phyloP scores from a whole-genome alignment of 2,888 invertebrate species.

The Sesia apiformis region DNA sequence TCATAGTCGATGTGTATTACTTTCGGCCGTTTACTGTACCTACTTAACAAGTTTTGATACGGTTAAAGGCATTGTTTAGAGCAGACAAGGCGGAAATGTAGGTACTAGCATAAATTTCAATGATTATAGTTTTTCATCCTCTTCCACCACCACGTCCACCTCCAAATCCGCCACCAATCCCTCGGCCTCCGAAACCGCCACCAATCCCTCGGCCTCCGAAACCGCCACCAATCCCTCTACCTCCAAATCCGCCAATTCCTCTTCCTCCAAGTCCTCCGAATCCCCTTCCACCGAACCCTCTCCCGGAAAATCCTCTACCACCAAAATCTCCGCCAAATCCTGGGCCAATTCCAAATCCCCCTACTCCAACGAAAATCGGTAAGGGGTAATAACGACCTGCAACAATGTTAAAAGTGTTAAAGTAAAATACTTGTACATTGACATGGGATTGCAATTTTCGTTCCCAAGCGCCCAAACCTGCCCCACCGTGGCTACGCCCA shows the following conservation, averaged over 20 bases:
- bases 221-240: constrained; percentile 11
- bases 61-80: too few species aligned
- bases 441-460: too few species aligned
- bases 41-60: too few species aligned
- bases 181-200: constrained; percentile 11
- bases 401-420: neutral
- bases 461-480: neutral
- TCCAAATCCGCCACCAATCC: constrained; percentile 10
- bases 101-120: too few species aligned
- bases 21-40: too few species aligned
- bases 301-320: constrained; percentile 26
- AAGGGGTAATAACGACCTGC: constrained; percentile 23
- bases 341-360: constrained; percentile 16
- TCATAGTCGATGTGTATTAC: too few species aligned
- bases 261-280: constrained; percentile 20
- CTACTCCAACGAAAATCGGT: constrained; percentile 26
- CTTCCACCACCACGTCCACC: constrained; percentile 10
- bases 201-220: constrained; percentile 21
- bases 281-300: constrained; percentile 27
- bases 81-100: too few species aligned
- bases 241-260: constrained; percentile 13
- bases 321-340: constrained; percentile 18
- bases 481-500: too few species aligned
- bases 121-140: neutral
- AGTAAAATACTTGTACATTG: too few species aligned